Conservation (phyloP, 2,113 vertebrate genomes). For the Carollia perspicillata region DNA sequence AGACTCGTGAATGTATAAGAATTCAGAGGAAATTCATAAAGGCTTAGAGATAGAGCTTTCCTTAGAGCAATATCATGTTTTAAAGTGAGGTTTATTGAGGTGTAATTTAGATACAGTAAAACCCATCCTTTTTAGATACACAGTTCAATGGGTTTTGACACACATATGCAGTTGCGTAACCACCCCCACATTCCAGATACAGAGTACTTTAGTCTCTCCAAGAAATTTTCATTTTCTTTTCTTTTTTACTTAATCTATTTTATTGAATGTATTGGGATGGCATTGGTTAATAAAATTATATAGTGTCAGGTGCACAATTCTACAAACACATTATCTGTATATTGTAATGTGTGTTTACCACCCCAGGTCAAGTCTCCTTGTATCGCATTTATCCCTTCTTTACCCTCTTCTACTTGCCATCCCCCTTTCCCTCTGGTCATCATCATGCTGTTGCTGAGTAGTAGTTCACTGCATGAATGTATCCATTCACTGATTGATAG, state of each 20-base stretch:
- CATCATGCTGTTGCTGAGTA: neutral
- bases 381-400: neutral
- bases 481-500: neutral
- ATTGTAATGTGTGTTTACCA: neutral
- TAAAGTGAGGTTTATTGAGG: constrained; percentile 18
- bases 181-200: neutral
- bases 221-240: neutral
- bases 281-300: neutral
- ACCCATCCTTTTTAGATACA: neutral
- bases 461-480: neutral
- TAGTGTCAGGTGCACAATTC: neutral
- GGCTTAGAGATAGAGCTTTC: constrained; percentile 1
- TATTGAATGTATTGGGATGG: neutral
- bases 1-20: constrained; percentile 7
- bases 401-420: neutral
- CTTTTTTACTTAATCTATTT: neutral
- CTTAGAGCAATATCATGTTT: neutral
- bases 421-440: neutral
- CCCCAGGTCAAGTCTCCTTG: neutral
- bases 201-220: neutral
- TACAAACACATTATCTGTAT: neutral
- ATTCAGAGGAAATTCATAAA: constrained; percentile 19
- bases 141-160: neutral
- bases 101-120: neutral
- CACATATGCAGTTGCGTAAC: neutral